Evolutionary conservation across 2,888 invertebrate genomes (phyloP), one percentile per base, ranked within the genome.

Genomic region (Carpatolechia fugitivella): DNA sequence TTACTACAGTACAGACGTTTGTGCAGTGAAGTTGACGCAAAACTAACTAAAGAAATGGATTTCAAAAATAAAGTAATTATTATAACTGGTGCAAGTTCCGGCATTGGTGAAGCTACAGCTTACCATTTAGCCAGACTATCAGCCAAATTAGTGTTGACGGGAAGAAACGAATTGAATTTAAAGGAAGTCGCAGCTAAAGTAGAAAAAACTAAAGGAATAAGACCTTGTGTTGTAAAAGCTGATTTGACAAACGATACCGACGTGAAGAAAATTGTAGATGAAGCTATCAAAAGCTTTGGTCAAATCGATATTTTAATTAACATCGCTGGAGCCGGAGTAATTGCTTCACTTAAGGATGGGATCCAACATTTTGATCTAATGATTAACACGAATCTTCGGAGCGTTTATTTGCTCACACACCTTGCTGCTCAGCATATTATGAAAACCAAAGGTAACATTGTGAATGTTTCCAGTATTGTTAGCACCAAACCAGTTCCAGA

Each of bases 221-320:
- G 53, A 20, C 62, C 63, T 20, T 30, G 55, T 11, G 18, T 50
- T 1, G 38, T 58, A 1, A 55, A 52, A 41, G 57, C 53, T 20
- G 66, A 66, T 40, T 30, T 66, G 11, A 55, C 54, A 3, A 57
- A 58, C 18, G 65, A 63, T 10, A 55, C 29, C 6, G 61, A 63
- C 16, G 60, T 56, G 3, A 60, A 60, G 14, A 60, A 54, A 33
- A 59, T 65, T 3, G 53, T 65, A 8, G 56, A 61, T 18, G 55
- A 58, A 16, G 65, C 65, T 6, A 38, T 63, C 0, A 57, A 60
- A 50, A 46, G 54, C 13, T 64, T 57, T 41, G 59, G 60, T 8
- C 57, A 58, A 54, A 56, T 68, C 11, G 68, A 68, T 30, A 56
- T 68, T 1, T 54, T 68, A 8, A 59, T 68, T 0, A 68, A 68